Conservation (phyloP, 2,888 invertebrate species). For the Eupithecia insigniata region DNA sequence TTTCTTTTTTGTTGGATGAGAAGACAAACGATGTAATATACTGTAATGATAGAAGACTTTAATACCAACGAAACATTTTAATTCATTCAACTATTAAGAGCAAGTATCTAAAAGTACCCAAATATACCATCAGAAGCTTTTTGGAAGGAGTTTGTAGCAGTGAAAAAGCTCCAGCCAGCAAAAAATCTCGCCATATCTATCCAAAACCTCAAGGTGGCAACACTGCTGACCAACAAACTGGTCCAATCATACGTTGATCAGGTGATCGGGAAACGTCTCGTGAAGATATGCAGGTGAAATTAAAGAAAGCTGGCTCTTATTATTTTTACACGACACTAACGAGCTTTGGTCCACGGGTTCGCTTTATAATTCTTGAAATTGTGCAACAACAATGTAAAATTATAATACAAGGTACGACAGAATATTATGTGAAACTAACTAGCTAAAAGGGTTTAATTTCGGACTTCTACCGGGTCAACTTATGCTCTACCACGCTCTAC, state of each 20-base stretch:
- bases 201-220: constrained; percentile 13
- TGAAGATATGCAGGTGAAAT: constrained; percentile 41
- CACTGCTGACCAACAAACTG: constrained; percentile 10
- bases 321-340: constrained; percentile 14
- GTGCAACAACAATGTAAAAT: background rate
- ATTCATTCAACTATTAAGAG: too few species aligned
- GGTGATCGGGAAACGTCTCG: constrained; percentile 32
- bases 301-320: constrained; percentile 35
- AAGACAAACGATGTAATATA: too few species aligned
- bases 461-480: too few species aligned
- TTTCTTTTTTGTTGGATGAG: background rate
- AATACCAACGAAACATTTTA: too few species aligned
- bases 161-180: background rate
- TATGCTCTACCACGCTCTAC: background rate
- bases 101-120: background rate
- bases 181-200: constrained; percentile 16
- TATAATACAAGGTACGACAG: background rate
- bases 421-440: too few species aligned
- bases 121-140: too few species aligned
- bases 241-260: constrained; percentile 36
- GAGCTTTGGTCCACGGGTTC: background rate
- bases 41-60: background rate
- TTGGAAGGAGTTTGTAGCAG: too few species aligned
- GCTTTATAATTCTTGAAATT: background rate
- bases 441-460: background rate